Conservation (phyloP, 2,113 vertebrate species). For the Salvelinus namaycush region DNA sequence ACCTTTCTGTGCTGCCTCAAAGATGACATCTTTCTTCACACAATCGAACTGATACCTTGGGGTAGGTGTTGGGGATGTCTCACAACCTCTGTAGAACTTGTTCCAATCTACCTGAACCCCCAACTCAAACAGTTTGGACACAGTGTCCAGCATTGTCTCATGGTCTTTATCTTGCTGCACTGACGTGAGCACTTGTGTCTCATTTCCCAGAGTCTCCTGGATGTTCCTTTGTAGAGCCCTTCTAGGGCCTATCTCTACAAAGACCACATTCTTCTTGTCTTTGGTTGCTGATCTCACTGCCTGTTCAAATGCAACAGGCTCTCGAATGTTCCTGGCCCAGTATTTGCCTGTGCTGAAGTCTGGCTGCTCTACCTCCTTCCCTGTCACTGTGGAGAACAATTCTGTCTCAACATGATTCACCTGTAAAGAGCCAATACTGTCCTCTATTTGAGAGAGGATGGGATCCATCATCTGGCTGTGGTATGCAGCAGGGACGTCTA, state of each 20-base stretch:
- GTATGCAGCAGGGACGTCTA: slow-evolving; percentile 81
- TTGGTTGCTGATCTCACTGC: slow-evolving; percentile 67
- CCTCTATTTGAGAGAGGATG: slow-evolving; percentile 71
- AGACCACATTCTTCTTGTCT: slow-evolving; percentile 69
- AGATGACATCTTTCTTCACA: slow-evolving; percentile 62
- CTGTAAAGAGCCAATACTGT: slow-evolving; percentile 65
- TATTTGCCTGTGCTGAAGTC: slow-evolving; percentile 80
- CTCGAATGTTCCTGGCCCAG: slow-evolving; percentile 81
- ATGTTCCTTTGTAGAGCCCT: slow-evolving; percentile 78
- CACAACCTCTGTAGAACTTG: slow-evolving; percentile 68
- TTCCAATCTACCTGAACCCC: slow-evolving; percentile 78
- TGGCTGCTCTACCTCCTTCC: slow-evolving; percentile 51
- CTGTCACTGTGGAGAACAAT: slow-evolving; percentile 75
- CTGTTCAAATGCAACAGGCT: slow-evolving; percentile 77
- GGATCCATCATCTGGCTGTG: slow-evolving; percentile 87
- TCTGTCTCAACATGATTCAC: slow-evolving; percentile 58
- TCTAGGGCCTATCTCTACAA: slow-evolving; percentile 82
- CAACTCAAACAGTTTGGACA: slow-evolving; percentile 76
- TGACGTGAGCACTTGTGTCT: slow-evolving; percentile 67
- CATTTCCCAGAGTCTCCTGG: slow-evolving; percentile 73
- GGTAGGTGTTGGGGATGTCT: slow-evolving; percentile 69
- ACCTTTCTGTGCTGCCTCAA: slow-evolving; percentile 56
- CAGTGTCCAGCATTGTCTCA: slow-evolving; percentile 61
- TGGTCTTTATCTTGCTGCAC: slow-evolving; percentile 74
- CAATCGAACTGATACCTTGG: slow-evolving; percentile 81